Evolutionary conservation across 2,888 invertebrate genomes (phyloP), one percentile per base, ranked within the genome.

Genomic region (Hyposoter didymator): DNA sequence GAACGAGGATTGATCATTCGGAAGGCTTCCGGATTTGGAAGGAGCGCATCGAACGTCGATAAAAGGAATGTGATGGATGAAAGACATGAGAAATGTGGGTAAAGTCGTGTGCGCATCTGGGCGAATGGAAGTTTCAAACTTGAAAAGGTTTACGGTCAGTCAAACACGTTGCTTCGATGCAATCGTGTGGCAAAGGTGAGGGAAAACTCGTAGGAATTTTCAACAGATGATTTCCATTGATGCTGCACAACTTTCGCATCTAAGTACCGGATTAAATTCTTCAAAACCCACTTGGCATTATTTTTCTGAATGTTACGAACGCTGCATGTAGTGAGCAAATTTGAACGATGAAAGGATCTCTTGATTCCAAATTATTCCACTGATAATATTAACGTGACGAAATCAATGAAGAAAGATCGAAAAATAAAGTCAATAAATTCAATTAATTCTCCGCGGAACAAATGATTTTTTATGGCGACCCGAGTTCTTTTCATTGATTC

Each of bases 1-100:
- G 69, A 45, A 52, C 43, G 73, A 8, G 43, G 66, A 76, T 84
- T 73, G 81, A 81, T 78, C 76, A 81, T 73, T 47, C 81, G 73
- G 12, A 45, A 78, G 35, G 35, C 66, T 35, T 78, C 73, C 67
- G 47, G 72, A 55, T 47, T 39, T 55, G 17, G 28, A 69, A 69
- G 39, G 45, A 52, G 8, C 17, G 22, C n/a, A 45, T 43, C 66
- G 43, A 74, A 52, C 14, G 12, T 74, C 45, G 32, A 72, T 72
- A 47, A 43, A 72, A 49, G 64, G 59, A 76, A 62, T n/a, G 45
- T 55, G 14, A 47, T 5, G 67, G 39, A 66, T 66, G 39, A 39
- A 76, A 43, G 55, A 39, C 35, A 22, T 59, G 6, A 22, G 47
- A 17, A 49, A 72, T 52, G 49, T 43, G 55, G 45, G 45, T 74